Percentiles rank a stretch among this genome's conserved stretches.
These are phyloP conservation scores for Lepidotrigona ventralis DNA, from an alignment of 1,140 invertebrate genomes.

Conservation along the genomic window DNA sequence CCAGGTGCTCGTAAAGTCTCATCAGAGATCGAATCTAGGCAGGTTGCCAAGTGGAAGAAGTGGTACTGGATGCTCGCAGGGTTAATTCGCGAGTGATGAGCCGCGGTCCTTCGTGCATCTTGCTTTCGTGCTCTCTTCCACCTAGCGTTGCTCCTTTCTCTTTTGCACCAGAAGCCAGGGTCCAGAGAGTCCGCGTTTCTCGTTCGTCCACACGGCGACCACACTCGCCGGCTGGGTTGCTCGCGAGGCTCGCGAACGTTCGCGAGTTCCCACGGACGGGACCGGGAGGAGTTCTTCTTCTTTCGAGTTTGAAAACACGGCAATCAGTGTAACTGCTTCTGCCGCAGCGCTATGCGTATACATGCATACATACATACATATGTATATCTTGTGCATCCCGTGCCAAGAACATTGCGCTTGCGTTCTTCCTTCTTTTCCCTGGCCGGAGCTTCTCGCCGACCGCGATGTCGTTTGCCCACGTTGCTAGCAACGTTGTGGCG, in stretches of 20 bases:
- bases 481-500: too few species aligned
- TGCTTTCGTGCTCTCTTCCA: conserved; percentile 40
- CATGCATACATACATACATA: conserved; percentile 39
- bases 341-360: conserved; percentile 66
- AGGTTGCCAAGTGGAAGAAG: conserved; percentile 57
- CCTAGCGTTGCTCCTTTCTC: conserved; percentile 17
- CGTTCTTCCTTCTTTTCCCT: conserved; percentile 1
- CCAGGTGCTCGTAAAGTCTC: conserved; percentile 65
- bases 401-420: conserved; percentile 46
- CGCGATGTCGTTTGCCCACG: conserved; percentile 33
- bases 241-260: conserved; percentile 22
- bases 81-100: conserved; percentile 70
- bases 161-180: background rate
- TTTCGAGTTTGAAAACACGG: conserved; percentile 77
- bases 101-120: conserved; percentile 53
- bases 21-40: conserved; percentile 66
- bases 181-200: conserved; percentile 10
- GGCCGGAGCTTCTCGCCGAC: background rate
- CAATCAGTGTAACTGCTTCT: conserved; percentile 77
- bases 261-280: conserved; percentile 75
- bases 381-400: conserved; percentile 38
- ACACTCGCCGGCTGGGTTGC: conserved; percentile 11
- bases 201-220: conserved; percentile 43
- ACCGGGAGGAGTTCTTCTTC: conserved; percentile 74
- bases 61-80: conserved; percentile 59